Evolutionary conservation across 2,113 vertebrate species (phyloP).

Genomic region (Proteles cristata): DNA sequence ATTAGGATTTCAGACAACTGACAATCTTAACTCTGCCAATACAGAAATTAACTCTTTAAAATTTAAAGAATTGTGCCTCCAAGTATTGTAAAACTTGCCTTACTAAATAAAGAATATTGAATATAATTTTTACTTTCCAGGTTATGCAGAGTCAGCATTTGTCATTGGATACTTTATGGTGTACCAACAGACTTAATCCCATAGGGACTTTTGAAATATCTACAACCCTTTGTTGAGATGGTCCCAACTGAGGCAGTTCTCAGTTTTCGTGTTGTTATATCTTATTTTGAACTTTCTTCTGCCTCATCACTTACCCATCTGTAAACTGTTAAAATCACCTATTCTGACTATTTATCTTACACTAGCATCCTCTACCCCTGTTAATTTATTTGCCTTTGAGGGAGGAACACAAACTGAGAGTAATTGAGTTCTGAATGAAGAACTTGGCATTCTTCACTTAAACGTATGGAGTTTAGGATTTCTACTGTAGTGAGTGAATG

Average conservation of each 20-base stretch:
- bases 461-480: not conserved
- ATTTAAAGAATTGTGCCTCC: not conserved
- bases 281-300: not conserved
- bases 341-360: not conserved
- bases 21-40: not conserved
- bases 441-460: not conserved
- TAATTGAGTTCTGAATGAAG: not conserved
- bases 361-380: not conserved
- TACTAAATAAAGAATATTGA: not conserved
- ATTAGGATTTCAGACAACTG: not conserved
- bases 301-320: not conserved
- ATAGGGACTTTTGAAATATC: not conserved
- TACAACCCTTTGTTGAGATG: not conserved
- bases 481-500: not conserved
- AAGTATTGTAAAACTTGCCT: not conserved
- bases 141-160: not conserved
- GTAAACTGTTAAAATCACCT: not conserved
- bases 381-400: not conserved
- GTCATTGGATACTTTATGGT: not conserved
- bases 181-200: not conserved
- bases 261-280: not conserved
- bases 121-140: not conserved
- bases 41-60: not conserved
- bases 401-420: not conserved
- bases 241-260: not conserved